phyloP scores from a whole-genome alignment of 2,888 invertebrate species.

The Scaptomyza cyrtandrae region DNA sequence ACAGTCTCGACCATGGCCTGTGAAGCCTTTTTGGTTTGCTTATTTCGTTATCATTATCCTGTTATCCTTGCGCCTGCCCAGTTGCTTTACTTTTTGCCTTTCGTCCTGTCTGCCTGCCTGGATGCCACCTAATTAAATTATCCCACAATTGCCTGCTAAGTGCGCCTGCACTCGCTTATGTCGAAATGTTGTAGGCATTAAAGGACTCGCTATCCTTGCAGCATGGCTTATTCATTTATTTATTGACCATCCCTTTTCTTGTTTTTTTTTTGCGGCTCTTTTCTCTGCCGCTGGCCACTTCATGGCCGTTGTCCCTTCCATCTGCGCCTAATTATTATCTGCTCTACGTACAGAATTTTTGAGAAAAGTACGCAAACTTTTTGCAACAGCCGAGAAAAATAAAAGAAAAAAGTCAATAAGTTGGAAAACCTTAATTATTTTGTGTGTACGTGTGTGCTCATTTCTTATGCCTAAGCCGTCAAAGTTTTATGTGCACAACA shows the following conservation, averaged over 20 bases:
- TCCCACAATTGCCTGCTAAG: constrained; percentile 78
- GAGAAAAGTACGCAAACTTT: constrained; percentile 41
- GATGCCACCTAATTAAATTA: constrained; percentile 71
- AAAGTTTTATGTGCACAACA: constrained; percentile 50
- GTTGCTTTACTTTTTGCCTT: constrained; percentile 2
- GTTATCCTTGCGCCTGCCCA: constrained; percentile 58
- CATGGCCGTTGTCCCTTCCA: constrained; percentile 60
- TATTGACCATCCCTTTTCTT: constrained; percentile 56
- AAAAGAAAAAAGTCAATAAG: constrained; percentile 67
- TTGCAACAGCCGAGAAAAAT: constrained; percentile 3
- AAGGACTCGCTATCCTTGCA: constrained; percentile 34
- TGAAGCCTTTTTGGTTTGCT: constrained; percentile 63
- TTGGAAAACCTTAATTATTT: constrained; percentile 74
- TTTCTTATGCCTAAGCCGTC: constrained; percentile 24
- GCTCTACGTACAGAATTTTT: constrained; percentile 42
- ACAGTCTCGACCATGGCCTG: constrained; percentile 1
- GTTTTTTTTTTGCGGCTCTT: constrained; percentile 29
- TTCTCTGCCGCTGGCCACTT: constrained; percentile 42
- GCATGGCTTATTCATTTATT: constrained; percentile 58
- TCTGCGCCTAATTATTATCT: constrained; percentile 72
- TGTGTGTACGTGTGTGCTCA: constrained; percentile 20
- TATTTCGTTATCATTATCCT: constrained; percentile 79
- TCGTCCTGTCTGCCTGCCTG: constrained; percentile 10
- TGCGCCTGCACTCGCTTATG: constrained; percentile 64
- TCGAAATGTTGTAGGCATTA: constrained; percentile 62